These are phyloP conservation scores for fruit fly (Drosophila melanogaster) DNA, from an alignment of 1,140 invertebrate genomes.

Conservation along the genomic window DNA sequence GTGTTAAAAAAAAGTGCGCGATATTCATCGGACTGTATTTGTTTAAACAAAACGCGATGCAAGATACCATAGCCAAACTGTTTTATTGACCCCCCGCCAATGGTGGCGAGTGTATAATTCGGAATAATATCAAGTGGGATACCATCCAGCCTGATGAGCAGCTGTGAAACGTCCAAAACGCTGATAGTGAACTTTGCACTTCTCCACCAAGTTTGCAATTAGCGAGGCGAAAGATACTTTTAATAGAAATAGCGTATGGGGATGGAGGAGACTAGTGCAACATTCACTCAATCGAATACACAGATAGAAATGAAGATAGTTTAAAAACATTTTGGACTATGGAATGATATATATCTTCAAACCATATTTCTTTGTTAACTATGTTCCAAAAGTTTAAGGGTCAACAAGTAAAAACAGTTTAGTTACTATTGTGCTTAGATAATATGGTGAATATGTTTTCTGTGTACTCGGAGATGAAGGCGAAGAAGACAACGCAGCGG, in stretches of 20 bases:
- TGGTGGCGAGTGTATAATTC: slow-evolving; percentile 35
- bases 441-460: background rate
- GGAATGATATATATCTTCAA: no score
- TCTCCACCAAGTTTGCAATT: slow-evolving; percentile 34
- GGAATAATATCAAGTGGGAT: slow-evolving; percentile 23
- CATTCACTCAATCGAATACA: slow-evolving; percentile 6
- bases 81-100: slow-evolving; percentile 47
- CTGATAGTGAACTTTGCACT: slow-evolving; percentile 61
- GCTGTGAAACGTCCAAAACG: slow-evolving; percentile 30
- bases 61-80: slow-evolving; percentile 22
- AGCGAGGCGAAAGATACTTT: slow-evolving; percentile 26
- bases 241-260: background rate
- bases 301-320: background rate
- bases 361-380: no score
- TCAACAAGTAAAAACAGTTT: no score
- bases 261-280: slow-evolving; percentile 9
- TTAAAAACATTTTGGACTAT: no score
- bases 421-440: background rate
- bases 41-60: slow-evolving; percentile 35
- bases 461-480: slow-evolving; percentile 11
- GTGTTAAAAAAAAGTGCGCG: slow-evolving; percentile 35
- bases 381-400: no score
- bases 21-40: slow-evolving; percentile 26
- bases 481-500: slow-evolving; percentile 34
- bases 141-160: slow-evolving; percentile 7